Evolutionary conservation across 2,113 vertebrate genomes (phyloP).

Genomic region (Lepus americanus): DNA sequence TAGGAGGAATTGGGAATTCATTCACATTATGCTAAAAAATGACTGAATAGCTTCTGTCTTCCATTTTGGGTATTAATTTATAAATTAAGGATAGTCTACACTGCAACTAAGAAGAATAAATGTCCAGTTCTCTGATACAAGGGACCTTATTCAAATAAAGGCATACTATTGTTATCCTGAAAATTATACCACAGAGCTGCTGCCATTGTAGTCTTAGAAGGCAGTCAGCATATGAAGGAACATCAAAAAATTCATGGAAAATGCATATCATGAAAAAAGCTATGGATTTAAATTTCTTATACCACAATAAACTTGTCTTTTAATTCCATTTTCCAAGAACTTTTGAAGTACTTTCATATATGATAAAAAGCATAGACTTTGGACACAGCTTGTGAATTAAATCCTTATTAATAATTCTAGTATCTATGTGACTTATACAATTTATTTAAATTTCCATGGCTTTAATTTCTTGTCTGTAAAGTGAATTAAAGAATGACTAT

Average conservation of each 20-base stretch:
- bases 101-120: neutral
- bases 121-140: neutral
- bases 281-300: no score
- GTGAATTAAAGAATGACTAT: neutral
- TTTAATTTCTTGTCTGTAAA: conserved; percentile 18
- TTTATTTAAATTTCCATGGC: conserved; percentile 27
- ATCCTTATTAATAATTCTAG: neutral
- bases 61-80: conserved; percentile 18
- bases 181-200: neutral
- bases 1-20: neutral
- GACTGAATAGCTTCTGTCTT: neutral
- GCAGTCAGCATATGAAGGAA: neutral
- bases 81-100: neutral
- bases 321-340: no score
- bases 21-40: conserved; percentile 27
- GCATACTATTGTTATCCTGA: neutral
- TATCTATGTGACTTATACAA: neutral
- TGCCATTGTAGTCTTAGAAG: neutral
- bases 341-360: neutral
- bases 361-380: neutral
- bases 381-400: neutral
- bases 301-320: no score
- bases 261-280: no score
- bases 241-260: no score
- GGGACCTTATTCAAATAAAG: neutral